Base-by-base conservation (phyloP, 2,888 invertebrate genomes). In the Kuschelorhynchus macadamiae region DNA sequence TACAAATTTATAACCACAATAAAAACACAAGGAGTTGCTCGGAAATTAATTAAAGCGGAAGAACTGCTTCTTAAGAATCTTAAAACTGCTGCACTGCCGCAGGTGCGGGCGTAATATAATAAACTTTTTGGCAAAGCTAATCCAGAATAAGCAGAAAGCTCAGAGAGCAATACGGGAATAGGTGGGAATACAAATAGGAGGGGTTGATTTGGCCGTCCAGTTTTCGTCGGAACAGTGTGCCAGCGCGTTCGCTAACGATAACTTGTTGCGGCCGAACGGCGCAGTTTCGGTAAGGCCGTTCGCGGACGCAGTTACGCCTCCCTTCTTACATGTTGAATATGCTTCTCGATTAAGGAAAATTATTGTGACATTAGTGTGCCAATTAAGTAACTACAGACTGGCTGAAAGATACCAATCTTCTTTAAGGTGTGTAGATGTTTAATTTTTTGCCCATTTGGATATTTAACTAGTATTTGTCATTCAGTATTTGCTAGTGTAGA, bases 81-180 rank as follows among this genome's bases (percentile, higher is more conserved):
- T 57, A 64, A 64, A 57, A 64, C 50, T 56, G 64, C 50, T 41
- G 60, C 50, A 60, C 41, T 49, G 66, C 70, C 59, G 70, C 66
- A 66, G 70, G 66, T 66, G 70, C 70, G 65, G 53, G 49, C 49
- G 47, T 62, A 67, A 70, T 61, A 70, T 66, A 70, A 70, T 66
- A 70, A 70, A 70, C 62, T 66, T 59, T 66, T 70, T 42, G 62
- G 62, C 70, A 57, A 66, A 56, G 70, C 69, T 65, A 66, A 70
- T 70, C 66, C 70, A 62, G 67, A 70, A 70, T 70, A 70, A 70
- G 74, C 72, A 75, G 74, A 76, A 77, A 74, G 76, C 74, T 71
- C 71, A 74, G 77, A 76, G 79, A 76, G 78, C 77, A 76, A 76
- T 74, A 78, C 68, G 64, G 75, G 74, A 71, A 75, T 69, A 72